Percentiles rank a stretch among this genome's conserved stretches.
These are phyloP conservation scores for Drosophila pullipes DNA, from an alignment of 2,888 invertebrate genomes.

Conservation along the genomic window DNA sequence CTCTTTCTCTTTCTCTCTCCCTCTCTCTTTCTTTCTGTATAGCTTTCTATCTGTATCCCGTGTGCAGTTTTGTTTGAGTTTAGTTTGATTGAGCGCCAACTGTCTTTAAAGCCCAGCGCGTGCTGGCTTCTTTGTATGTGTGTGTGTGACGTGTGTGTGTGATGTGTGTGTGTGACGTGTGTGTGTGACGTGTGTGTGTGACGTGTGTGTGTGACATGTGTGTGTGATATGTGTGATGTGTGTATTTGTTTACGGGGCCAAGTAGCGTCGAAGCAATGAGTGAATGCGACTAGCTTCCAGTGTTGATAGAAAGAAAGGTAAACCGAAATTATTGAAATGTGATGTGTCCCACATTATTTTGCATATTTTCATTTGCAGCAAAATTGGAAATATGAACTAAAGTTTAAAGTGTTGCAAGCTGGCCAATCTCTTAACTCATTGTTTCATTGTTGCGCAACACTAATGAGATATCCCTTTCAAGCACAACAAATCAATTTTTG, in stretches of 20 bases:
- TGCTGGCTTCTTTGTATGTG: background rate
- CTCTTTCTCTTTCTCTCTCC: background rate
- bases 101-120: conserved; percentile 21
- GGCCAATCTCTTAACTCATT: background rate
- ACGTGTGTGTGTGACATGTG: conserved; percentile 12
- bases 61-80: conserved; percentile 64
- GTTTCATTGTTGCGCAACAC: background rate
- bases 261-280: conserved; percentile 62
- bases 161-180: conserved; percentile 3
- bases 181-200: conserved; percentile 11
- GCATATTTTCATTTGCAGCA: background rate
- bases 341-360: background rate
- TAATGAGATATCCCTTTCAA: background rate
- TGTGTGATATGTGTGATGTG: conserved; percentile 26
- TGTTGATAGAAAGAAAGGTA: conserved; percentile 3
- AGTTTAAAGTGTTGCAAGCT: background rate
- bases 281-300: conserved; percentile 40
- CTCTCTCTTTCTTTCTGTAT: background rate
- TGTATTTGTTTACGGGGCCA: conserved; percentile 6
- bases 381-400: background rate
- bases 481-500: background rate
- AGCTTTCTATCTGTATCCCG: conserved; percentile 7
- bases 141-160: background rate
- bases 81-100: conserved; percentile 77
- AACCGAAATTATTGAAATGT: background rate